Evolutionary conservation across 2,888 invertebrate genomes (phyloP).

Genomic region (Folsomia candida): DNA sequence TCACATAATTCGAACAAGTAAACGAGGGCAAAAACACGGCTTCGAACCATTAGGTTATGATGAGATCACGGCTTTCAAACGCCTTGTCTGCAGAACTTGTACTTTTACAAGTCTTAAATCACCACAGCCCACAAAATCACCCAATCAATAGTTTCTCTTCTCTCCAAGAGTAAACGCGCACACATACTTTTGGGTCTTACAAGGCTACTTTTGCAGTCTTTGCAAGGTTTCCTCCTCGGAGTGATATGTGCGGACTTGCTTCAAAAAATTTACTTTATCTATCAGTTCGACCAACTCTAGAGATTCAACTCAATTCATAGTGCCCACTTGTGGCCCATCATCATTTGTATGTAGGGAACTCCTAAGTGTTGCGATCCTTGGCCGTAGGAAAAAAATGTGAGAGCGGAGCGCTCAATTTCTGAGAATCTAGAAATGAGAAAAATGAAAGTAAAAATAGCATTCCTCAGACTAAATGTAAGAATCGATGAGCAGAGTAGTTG

Average conservation of each 20-base stretch:
- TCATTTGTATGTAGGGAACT: not conserved
- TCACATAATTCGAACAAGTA: not conserved
- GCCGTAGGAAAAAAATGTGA: not conserved
- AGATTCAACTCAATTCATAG: slow-evolving; percentile 9
- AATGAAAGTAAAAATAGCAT: not conserved
- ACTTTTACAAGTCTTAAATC: not conserved
- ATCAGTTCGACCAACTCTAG: not conserved
- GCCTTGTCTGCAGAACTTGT: not conserved
- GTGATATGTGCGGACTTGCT: not conserved
- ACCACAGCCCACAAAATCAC: not conserved
- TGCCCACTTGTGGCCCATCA: slow-evolving; percentile 17
- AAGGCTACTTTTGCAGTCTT: not conserved
- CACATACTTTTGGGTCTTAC: not conserved
- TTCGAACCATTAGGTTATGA: not conserved
- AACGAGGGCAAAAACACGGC: not conserved
- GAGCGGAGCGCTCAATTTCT: not conserved
- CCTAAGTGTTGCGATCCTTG: not conserved
- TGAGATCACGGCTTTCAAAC: not conserved
- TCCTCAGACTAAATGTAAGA: not conserved
- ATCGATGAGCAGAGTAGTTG: not conserved
- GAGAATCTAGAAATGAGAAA: not conserved
- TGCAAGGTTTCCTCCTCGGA: not conserved
- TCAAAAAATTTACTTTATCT: not conserved
- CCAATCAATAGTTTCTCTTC: slow-evolving; percentile 4
- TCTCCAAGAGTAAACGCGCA: not conserved